A percentile compares a stretch with the other conserved stretches of the same genome.
Evolutionary conservation across 2,888 invertebrate species (phyloP).

Genomic region (Apamea crenata): DNA sequence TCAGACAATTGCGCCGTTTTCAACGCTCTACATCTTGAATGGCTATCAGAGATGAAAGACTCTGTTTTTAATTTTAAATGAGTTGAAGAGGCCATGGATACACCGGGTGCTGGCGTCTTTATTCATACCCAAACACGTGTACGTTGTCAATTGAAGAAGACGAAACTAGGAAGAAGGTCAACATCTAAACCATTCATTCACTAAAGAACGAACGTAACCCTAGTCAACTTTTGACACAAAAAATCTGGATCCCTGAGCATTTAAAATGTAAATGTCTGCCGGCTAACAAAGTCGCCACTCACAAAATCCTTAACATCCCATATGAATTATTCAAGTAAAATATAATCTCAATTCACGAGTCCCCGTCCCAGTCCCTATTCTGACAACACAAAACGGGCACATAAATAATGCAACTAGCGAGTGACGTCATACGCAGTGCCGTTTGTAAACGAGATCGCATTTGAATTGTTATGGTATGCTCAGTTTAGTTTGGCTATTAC

Average conservation of each 20-base stretch:
- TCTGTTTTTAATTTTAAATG: slow-evolving; percentile 43
- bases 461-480: slow-evolving; percentile 79
- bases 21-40: slow-evolving; percentile 69
- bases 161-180: neutral
- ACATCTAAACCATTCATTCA: slow-evolving; percentile 2
- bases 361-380: slow-evolving; percentile 62
- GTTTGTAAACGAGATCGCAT: slow-evolving; percentile 81
- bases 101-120: neutral
- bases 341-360: slow-evolving; percentile 69
- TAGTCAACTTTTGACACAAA: slow-evolving; percentile 41
- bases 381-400: slow-evolving; percentile 76
- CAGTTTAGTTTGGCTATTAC: slow-evolving; percentile 67
- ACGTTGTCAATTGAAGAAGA: slow-evolving; percentile 24
- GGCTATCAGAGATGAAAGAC: slow-evolving; percentile 24
- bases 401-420: slow-evolving; percentile 86
- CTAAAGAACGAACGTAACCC: slow-evolving; percentile 32
- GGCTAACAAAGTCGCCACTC: slow-evolving; percentile 44
- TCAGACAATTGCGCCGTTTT: slow-evolving; percentile 74
- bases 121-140: slow-evolving; percentile 22
- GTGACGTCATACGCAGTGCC: slow-evolving; percentile 86
- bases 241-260: slow-evolving; percentile 9
- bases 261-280: slow-evolving; percentile 23
- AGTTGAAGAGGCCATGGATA: slow-evolving; percentile 14
- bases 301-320: slow-evolving; percentile 56
- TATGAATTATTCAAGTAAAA: slow-evolving; percentile 69